Evolutionary conservation across 1,140 invertebrate species (phyloP).

Genomic region (Neodiprion fabricii): DNA sequence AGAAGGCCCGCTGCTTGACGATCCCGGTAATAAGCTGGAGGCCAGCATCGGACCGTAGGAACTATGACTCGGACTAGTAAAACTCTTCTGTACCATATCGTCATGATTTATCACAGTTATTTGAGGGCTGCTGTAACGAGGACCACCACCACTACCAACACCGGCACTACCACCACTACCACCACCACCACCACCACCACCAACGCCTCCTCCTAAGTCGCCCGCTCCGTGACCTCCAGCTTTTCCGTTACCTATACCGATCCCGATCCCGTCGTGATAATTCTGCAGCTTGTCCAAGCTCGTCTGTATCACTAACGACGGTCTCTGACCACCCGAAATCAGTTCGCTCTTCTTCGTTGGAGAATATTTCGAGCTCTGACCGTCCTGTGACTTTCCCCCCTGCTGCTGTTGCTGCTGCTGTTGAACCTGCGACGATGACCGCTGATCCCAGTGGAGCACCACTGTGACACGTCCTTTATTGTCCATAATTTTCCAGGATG

Average conservation of each 20-base stretch:
- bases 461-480: conserved; percentile 93
- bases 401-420: conserved; percentile 62
- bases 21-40: conserved; percentile 27
- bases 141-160: conserved; percentile 52
- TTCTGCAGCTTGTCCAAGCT: conserved; percentile 71
- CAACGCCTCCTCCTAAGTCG: too few species aligned
- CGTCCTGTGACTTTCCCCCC: conserved; percentile 41
- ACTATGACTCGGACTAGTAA: conserved; percentile 53
- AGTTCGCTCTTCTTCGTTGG: conserved; percentile 67
- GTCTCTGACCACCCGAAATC: conserved; percentile 64
- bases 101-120: conserved; percentile 92
- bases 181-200: conserved; percentile 35
- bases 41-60: conserved; percentile 59
- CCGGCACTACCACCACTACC: neutral
- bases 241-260: conserved; percentile 57
- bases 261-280: conserved; percentile 23
- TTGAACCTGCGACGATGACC: conserved; percentile 66
- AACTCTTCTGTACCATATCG: conserved; percentile 63
- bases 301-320: conserved; percentile 78
- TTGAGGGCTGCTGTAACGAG: conserved; percentile 75
- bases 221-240: conserved; percentile 27
- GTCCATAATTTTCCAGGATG: conserved; percentile 97
- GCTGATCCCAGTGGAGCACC: conserved; percentile 91
- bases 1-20: conserved; percentile 48
- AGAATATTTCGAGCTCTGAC: conserved; percentile 67